These are phyloP conservation scores for Eremobia ochroleuca DNA, from an alignment of 2,888 invertebrate species.

Conservation along the genomic window DNA sequence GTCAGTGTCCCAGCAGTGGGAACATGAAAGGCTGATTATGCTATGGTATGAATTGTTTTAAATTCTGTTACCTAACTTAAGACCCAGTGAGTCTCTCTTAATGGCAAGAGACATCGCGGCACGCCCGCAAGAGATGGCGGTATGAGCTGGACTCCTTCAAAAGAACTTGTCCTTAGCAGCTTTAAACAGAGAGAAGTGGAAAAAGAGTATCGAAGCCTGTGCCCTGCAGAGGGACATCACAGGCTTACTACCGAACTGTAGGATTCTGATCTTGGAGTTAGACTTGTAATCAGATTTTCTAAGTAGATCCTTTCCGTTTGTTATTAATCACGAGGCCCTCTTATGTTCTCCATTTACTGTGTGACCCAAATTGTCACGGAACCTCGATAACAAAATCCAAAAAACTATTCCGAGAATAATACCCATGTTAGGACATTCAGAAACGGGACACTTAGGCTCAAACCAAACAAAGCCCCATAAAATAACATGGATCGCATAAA, in stretches of 20 bases:
- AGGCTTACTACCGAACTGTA: not conserved
- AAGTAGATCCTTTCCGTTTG: slow-evolving; percentile 2
- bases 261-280: not conserved
- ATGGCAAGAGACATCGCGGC: not conserved
- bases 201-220: not conserved
- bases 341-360: slow-evolving; percentile 5
- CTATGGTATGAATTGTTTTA: not conserved
- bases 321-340: slow-evolving; percentile 13
- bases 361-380: slow-evolving; percentile 36
- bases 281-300: not conserved
- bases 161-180: too few relatives aligned
- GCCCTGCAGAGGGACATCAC: not conserved
- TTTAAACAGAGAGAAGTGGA: not conserved
- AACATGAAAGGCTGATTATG: not conserved
- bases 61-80: not conserved
- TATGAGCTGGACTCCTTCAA: not conserved
- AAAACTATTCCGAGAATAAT: slow-evolving; percentile 37
- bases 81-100: not conserved
- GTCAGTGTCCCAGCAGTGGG: not conserved
- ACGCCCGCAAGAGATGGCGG: not conserved
- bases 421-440: slow-evolving; percentile 42
- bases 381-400: slow-evolving; percentile 36
- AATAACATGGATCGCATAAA: slow-evolving; percentile 55
- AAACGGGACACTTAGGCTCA: slow-evolving; percentile 47
- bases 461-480: slow-evolving; percentile 53